Conservation (phyloP, 2,113 vertebrate species). For the Plecturocebus donacophilus region DNA sequence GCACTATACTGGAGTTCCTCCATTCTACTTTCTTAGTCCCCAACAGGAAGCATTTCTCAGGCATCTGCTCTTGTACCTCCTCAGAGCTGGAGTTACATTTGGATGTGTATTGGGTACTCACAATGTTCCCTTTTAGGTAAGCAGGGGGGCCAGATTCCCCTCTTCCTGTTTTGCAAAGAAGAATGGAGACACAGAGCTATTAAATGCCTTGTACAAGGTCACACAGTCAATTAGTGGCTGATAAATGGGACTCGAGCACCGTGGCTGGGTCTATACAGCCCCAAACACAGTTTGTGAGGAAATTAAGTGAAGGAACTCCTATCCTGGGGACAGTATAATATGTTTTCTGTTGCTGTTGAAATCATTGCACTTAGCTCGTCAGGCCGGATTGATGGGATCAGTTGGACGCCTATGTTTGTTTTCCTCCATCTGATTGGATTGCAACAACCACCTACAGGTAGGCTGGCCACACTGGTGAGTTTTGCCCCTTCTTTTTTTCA, state of each 20-base stretch:
- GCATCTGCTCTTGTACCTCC: neutral
- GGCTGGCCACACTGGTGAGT: neutral
- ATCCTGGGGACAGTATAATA: conserved; percentile 9
- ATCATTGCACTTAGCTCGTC: neutral
- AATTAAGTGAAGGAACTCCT: conserved; percentile 46
- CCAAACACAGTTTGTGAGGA: conserved; percentile 56
- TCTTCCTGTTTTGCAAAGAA: conserved; percentile 37
- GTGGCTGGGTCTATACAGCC: conserved; percentile 14
- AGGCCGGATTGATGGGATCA: neutral
- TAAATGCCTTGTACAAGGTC: conserved; percentile 57
- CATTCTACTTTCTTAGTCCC: neutral
- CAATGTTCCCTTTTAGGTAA: conserved; percentile 56
- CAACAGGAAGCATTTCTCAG: conserved; percentile 14
- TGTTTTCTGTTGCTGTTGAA: conserved; percentile 51
- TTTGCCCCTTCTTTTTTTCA: neutral
- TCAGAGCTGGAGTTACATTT: conserved; percentile 8
- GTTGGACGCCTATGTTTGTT: neutral
- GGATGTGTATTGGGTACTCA: neutral
- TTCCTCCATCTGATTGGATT: neutral
- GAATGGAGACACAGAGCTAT: conserved; percentile 32
- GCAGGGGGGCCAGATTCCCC: neutral
- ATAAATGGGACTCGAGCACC: conserved; percentile 61
- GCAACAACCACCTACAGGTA: neutral
- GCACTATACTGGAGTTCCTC: neutral
- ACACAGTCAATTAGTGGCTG: conserved; percentile 61